Evolutionary conservation across 2,797 vertebrate species (phyloP), one percentile per base, ranked within the genome.

Genomic region (Neosilurus mollespiculum): DNA sequence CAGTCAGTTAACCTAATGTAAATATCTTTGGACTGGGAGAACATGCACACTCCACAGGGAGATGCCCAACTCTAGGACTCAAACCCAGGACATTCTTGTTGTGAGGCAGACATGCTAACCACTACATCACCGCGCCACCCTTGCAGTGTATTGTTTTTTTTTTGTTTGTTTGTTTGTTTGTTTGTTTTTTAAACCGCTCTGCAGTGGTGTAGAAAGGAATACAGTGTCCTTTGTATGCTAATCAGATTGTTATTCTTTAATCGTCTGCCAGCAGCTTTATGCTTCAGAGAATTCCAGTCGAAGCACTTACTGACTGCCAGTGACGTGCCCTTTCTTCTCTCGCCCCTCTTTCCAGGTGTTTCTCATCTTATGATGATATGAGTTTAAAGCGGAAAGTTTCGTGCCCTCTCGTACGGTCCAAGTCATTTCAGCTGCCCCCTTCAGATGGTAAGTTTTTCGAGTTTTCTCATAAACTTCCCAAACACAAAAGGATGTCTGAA

Each of bases 361-460:
- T 99, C 89, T 99, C 98, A 62, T 99, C 97, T 37, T 99, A 99
- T 65, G 98, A 99, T 82, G 97, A 99, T 88, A 97, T 97, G 96
- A 99, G 96, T 94, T 93, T 99, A 86, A 98, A 96, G 92, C 95
- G 97, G 91, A 97, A 96, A 92, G 96, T 96, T 81, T 95, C 97
- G 70, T 96, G 96, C 87, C 98, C 97, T 1, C 96, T 99, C 11
- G 95, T 98, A 86, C 97, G 97, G 87, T 99, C 98, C 2, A 98
- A 98, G 89, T 99, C 98, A 37, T 97, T 99, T 89, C 97, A 98
- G 88, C 91, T 99, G 80, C 94, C 96, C 83, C 93, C 95, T 81
- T 94, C 96, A 93, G 97, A 99, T 96, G 96, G 98, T 98, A 95
- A 89, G 86, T 43, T 43, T 43, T 43, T 43, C 37, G 6, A 67